Percentiles rank a stretch among this genome's conserved stretches.
These are phyloP conservation scores for Sinocyclocheilus anshuiensis DNA, from an alignment of 2,113 vertebrate genomes.

Conservation along the genomic window DNA sequence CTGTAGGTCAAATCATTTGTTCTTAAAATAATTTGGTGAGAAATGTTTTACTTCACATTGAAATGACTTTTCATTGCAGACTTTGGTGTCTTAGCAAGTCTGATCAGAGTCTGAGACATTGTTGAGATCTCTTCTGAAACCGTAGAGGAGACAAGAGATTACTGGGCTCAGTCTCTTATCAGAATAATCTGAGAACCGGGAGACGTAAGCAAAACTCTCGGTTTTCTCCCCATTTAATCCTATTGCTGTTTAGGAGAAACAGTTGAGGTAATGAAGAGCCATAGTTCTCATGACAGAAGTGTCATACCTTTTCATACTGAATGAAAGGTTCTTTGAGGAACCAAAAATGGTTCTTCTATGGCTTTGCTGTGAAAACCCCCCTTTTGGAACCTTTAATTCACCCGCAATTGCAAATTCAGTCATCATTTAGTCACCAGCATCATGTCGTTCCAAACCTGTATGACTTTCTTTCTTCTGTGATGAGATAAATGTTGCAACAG, in stretches of 20 bases:
- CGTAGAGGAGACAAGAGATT: background rate
- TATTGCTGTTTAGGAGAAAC: background rate
- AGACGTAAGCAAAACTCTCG: background rate
- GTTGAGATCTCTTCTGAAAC: constrained; percentile 11
- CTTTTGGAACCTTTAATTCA: too few species aligned
- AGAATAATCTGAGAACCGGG: background rate
- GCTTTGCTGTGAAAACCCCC: too few species aligned
- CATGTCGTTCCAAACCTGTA: too few species aligned
- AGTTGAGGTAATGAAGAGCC: background rate
- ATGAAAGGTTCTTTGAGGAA: too few species aligned
- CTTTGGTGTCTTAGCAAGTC: background rate
- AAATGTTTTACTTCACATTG: background rate
- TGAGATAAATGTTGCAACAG: background rate
- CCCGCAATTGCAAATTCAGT: too few species aligned
- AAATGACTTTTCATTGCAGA: background rate
- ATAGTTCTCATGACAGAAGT: too few species aligned
- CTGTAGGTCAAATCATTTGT: background rate
- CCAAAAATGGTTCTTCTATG: too few species aligned
- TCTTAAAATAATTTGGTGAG: background rate
- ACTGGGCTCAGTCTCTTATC: background rate
- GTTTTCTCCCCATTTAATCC: background rate
- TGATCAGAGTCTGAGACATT: background rate
- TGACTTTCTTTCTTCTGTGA: too few species aligned
- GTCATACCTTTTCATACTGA: too few species aligned
- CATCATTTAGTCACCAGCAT: too few species aligned